Evolutionary conservation across 2,797 vertebrate genomes (phyloP), one percentile per base, ranked within the genome.

Genomic region (Smutsia temminckii): DNA sequence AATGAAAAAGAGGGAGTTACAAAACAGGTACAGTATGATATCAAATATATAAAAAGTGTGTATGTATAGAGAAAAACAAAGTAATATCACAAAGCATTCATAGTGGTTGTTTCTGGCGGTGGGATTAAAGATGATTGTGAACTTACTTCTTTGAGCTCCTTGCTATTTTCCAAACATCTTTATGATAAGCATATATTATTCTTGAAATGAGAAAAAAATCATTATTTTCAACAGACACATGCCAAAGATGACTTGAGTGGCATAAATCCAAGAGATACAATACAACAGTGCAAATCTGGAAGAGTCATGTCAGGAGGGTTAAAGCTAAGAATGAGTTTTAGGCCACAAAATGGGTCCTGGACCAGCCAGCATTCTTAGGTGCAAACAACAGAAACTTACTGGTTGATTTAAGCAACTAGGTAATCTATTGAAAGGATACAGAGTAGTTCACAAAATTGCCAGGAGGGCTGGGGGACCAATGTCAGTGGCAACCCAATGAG

Each of bases 61-160:
- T 46, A 5, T n/a, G 6, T 68, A 32, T 18, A 77, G 20, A 61
- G 61, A 84, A 75, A 86, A 69, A n/a, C 16, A 95, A 87, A 71
- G n/a, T 53, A 18, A 23, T 55, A 3, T 55, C 55, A 57, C 42
- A 81, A 59, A 42, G 34, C 14, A 69, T 17, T 81, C 25, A 78
- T 29, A 71, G 40, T 46, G 40, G 25, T 37, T 86, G 61, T 63
- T 57, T 75, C 68, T 86, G 69, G 85, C 59, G 49, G 40, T 86
- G 13, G 12, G 25, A 66, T 92, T 78, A 96, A 92, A 86, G n/a
- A 64, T 55, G 21, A 94, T 64, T 85, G 93, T 72, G 88, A 90
- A 78, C 83, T 92, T 90, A n/a, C 32, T 90, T 89, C 75, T 83
- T 59, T 61, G 85, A 83, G 17, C 40, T 64, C 77, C 23, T 78